Evolutionary conservation across 2,888 invertebrate species (phyloP).

Genomic region (Agrochola lychnidis): DNA sequence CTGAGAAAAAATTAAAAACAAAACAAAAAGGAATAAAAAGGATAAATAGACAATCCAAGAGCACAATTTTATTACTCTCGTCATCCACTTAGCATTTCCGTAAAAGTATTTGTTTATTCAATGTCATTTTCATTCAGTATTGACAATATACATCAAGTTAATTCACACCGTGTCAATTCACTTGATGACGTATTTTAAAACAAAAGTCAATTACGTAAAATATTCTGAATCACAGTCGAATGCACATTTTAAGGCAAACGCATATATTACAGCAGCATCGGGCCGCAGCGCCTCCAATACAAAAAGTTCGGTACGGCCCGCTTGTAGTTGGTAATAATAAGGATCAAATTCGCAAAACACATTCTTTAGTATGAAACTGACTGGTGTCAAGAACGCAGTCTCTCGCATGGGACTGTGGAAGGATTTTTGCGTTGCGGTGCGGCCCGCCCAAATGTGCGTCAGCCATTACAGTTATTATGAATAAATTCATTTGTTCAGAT

Average conservation of each 20-base stretch:
- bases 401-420: background rate
- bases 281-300: background rate
- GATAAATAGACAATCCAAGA: too few species aligned
- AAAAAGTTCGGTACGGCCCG: background rate
- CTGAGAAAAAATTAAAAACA: too few species aligned
- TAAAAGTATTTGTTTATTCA: background rate
- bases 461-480: background rate
- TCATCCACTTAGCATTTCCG: background rate
- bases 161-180: background rate
- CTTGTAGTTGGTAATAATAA: background rate
- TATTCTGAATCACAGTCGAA: background rate
- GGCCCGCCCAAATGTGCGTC: too few species aligned
- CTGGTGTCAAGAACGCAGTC: too few species aligned
- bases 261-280: background rate
- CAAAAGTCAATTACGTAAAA: background rate
- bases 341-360: too few species aligned
- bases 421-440: background rate
- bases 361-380: background rate
- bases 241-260: background rate
- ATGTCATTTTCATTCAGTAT: background rate
- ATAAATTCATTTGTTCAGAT: background rate
- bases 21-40: too few species aligned
- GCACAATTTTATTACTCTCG: background rate
- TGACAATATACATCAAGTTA: background rate
- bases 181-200: background rate